Conservation (phyloP, 2,113 vertebrate species). For the Caloenas nicobarica region DNA sequence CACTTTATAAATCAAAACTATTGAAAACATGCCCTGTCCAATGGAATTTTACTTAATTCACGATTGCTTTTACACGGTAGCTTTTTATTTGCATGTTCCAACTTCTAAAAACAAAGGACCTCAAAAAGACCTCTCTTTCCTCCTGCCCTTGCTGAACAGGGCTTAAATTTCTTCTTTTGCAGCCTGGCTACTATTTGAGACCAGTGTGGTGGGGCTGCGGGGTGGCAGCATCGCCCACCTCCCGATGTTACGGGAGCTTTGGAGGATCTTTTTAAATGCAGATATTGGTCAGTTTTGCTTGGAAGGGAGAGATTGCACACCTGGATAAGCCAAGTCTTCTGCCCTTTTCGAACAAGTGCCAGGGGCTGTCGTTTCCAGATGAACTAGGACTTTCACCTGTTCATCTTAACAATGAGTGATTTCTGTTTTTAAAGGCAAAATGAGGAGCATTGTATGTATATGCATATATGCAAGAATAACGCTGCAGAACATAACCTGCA, state of each 20-base stretch:
- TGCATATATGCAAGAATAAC: neutral
- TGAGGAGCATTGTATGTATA: neutral
- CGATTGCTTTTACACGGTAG: fast-evolving
- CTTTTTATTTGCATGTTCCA: neutral
- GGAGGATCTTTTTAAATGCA: neutral
- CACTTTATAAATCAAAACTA: neutral
- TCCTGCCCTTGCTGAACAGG: neutral
- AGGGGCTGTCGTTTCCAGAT: neutral
- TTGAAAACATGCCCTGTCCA: neutral
- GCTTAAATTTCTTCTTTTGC: neutral
- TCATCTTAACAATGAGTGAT: neutral
- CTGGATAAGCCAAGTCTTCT: neutral
- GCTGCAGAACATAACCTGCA: neutral
- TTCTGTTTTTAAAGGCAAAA: neutral
- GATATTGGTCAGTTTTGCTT: neutral
- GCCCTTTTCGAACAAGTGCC: neutral
- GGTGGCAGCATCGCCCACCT: neutral
- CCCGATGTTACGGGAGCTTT: neutral
- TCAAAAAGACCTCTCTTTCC: neutral
- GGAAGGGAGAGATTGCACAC: neutral
- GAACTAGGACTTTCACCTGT: neutral
- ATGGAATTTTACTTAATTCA: neutral
- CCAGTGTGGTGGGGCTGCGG: neutral
- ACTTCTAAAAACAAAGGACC: neutral
- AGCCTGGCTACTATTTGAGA: neutral